phyloP scores from a whole-genome alignment of 2,888 invertebrate genomes.

The Exephanes ischioxanthus region DNA sequence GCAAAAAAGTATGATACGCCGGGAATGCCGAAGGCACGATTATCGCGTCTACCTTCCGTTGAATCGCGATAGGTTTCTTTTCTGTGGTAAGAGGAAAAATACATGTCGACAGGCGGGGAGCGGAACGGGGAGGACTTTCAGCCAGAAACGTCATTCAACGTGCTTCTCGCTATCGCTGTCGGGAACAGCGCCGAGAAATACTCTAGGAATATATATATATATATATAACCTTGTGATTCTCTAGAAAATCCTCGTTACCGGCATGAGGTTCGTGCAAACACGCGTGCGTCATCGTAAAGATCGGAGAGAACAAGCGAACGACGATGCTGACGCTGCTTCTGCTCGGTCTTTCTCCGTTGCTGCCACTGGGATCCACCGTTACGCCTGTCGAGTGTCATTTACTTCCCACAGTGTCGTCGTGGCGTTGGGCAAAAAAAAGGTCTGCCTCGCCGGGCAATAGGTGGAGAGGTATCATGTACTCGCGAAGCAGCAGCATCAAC shows the following conservation, averaged over 20 bases:
- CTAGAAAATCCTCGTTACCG: conserved; percentile 13
- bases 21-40: conserved; percentile 55
- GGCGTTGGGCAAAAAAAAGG: conserved; percentile 45
- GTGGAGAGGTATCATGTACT: conserved; percentile 28
- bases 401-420: conserved; percentile 61
- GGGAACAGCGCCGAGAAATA: background rate
- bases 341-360: conserved; percentile 9
- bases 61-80: conserved; percentile 34
- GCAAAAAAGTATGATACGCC: conserved; percentile 34
- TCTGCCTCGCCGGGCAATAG: conserved; percentile 30
- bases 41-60: conserved; percentile 33
- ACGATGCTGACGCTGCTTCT: conserved; percentile 35
- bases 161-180: background rate
- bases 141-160: conserved; percentile 16
- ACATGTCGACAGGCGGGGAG: background rate
- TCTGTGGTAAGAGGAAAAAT: conserved; percentile 5
- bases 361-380: conserved; percentile 48
- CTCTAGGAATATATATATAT: background rate
- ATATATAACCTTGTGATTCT: conserved; percentile 1
- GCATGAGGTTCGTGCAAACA: conserved; percentile 3
- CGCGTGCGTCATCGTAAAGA: conserved; percentile 42
- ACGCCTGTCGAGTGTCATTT: conserved; percentile 63
- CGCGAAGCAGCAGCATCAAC: conserved; percentile 34
- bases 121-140: background rate
- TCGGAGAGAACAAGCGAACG: conserved; percentile 16